phyloP scores from a whole-genome alignment of 2,113 vertebrate species.

The Psittacara wagleri region DNA sequence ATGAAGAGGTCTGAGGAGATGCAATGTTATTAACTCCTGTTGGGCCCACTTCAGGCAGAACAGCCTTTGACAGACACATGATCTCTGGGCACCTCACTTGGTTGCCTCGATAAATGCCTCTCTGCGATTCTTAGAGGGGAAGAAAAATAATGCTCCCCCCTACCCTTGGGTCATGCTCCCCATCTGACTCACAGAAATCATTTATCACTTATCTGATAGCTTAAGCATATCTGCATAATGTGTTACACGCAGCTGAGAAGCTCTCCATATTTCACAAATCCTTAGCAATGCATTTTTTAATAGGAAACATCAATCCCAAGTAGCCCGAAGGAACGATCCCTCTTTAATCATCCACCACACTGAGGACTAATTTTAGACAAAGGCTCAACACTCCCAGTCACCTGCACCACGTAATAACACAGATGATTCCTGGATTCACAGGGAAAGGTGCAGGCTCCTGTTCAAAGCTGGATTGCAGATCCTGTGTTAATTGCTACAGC shows the following conservation, averaged over 20 bases:
- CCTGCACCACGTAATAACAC: background rate
- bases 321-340: slow-evolving; percentile 48
- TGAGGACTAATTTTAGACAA: slow-evolving; percentile 57
- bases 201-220: slow-evolving; percentile 46
- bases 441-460: slow-evolving; percentile 28
- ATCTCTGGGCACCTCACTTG: background rate
- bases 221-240: slow-evolving; percentile 39
- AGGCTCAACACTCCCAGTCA: background rate
- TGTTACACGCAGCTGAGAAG: background rate
- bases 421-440: slow-evolving; percentile 5
- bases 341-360: slow-evolving; percentile 58
- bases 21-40: background rate
- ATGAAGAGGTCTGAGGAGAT: background rate
- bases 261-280: slow-evolving; percentile 37
- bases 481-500: slow-evolving; percentile 7
- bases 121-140: background rate
- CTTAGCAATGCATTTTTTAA: slow-evolving; percentile 57
- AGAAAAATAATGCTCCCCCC: background rate
- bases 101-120: slow-evolving; percentile 29
- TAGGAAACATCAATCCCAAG: slow-evolving; percentile 67
- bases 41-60: background rate
- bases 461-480: slow-evolving; percentile 36
- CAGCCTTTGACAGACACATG: background rate
- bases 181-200: slow-evolving; percentile 32
- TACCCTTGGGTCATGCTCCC: slow-evolving; percentile 6